A percentile compares a stretch with the other conserved stretches of the same genome.
Conservation (phyloP, 1,140 invertebrate species). For the Orchesella cincta region DNA sequence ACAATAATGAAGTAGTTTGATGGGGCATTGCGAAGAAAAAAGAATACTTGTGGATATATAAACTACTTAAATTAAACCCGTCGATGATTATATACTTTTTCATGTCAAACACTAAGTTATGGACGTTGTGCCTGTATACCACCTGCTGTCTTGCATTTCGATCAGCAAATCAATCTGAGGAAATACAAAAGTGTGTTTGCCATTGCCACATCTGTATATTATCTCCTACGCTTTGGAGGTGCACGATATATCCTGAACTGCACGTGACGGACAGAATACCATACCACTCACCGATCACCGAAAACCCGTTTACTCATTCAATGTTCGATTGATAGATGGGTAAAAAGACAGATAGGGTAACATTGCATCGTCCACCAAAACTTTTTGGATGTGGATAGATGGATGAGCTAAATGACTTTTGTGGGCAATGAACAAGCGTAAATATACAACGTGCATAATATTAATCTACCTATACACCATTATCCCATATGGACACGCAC, state of each 20-base stretch:
- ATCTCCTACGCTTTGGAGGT: too few species aligned
- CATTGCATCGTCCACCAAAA: background rate
- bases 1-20: too few species aligned
- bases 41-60: too few species aligned
- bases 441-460: background rate
- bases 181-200: background rate
- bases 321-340: too few species aligned
- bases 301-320: conserved; percentile 23
- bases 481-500: background rate
- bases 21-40: too few species aligned
- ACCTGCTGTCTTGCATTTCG: background rate
- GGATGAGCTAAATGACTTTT: background rate
- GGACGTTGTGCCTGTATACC: background rate
- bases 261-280: conserved; percentile 2
- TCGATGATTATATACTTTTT: background rate
- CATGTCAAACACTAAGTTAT: background rate
- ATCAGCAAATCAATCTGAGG: background rate
- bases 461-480: background rate
- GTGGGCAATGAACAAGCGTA: background rate
- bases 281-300: background rate
- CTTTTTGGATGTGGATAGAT: background rate
- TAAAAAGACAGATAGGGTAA: background rate
- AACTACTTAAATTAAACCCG: too few species aligned
- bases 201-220: too few species aligned
- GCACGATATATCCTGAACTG: background rate